Base-by-base conservation (phyloP, 2,888 invertebrate species). In the Lepidocyrtoides sp. region DNA sequence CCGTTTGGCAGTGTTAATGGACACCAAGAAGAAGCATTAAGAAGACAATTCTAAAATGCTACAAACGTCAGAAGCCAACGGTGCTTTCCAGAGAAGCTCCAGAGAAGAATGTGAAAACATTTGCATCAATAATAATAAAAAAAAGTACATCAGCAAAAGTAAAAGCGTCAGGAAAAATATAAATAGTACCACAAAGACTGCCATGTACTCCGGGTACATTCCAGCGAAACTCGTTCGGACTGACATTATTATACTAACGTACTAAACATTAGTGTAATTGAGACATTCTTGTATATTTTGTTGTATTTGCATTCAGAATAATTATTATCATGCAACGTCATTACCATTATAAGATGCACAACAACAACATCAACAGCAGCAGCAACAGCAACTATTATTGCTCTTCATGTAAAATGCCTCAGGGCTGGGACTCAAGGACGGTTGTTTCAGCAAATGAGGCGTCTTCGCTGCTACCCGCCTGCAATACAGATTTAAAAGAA, bases 21-120 rank as follows among this genome's bases (percentile, higher is more conserved):
- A 36, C 60, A 44, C 54, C 36, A 26, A 77, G 66, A 26, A 36
- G 2, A 51, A 51, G 36, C 75, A 89, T 83, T 75, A 17, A 60
- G 54, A 36, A 77, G 41, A 79, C 66, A 89, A 41, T 54, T 77
- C 85, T 86, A 91, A 79, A 91, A 91, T 91, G 91, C 81, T 85
- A 90, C 77, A 90, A 85, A 85, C 66, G 51, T 81, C 81, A 81
- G 48, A 51, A 48, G 51, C 36, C 48, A 66, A 83, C 83, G 89
- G 89, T 77, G 89, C 89, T 77, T 77, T 89, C n/a, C 44, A 32
- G 29, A 44, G 83, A 66, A 86, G 60, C 72, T 77, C 72, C 77
- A 60, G 75, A n/a, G 29, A 54, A 48, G 66, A 54, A 66, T 57
- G 77, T 44, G n/a, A 29, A 66, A 75, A 12, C 60, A 60, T 36